phyloP scores from a whole-genome alignment of 2,113 vertebrate species.

The Craseonycteris thonglongyai region DNA sequence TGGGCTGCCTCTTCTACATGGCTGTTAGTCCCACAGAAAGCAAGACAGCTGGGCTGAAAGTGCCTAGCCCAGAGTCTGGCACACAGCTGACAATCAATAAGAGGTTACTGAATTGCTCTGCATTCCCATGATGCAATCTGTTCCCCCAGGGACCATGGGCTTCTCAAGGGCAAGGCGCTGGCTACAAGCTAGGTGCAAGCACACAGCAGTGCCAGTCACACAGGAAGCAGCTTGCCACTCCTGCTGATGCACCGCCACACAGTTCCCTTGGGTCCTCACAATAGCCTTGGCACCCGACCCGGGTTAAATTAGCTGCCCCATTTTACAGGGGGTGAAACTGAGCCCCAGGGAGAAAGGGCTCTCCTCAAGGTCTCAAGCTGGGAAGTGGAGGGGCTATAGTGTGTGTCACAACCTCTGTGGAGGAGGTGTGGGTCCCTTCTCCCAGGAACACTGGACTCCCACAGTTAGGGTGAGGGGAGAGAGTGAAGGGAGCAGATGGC shows the following conservation, averaged over 20 bases:
- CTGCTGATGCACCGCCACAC: not conserved
- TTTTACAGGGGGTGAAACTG: not conserved
- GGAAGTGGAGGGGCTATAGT: not conserved
- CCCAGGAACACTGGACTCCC: not conserved
- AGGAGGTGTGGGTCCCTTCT: not conserved
- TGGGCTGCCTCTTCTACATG: not conserved
- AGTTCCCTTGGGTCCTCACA: not conserved
- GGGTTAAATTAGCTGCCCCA: not conserved
- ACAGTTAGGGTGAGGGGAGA: not conserved
- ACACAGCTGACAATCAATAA: conserved; percentile 27
- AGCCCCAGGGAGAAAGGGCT: not conserved
- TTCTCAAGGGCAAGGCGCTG: not conserved
- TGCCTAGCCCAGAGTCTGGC: conserved; percentile 45
- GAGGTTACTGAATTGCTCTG: conserved; percentile 3
- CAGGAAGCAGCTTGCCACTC: not conserved
- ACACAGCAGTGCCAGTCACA: not conserved
- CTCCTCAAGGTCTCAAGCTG: not conserved
- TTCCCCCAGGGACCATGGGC: not conserved
- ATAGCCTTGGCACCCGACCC: not conserved
- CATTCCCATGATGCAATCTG: conserved; percentile 31
- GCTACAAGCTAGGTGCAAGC: not conserved
- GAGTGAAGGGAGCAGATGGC: not conserved
- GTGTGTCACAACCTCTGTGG: not conserved
- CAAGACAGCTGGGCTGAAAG: not conserved
- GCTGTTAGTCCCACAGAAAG: conserved; percentile 1